Conservation (phyloP, 2,113 vertebrate species). For the zebrafish (Danio rerio) region GRCz12tu NC_133184.1:26551001-26551500, state of each 20-base stretch:
- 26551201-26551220: too few species aligned
- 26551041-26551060: background rate
- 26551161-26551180: background rate
- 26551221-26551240: too few species aligned
- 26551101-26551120: background rate
- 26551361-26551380: background rate
- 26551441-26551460: too few species aligned
- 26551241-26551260: too few species aligned
- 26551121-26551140: background rate
- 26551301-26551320: too few species aligned
- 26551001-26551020: background rate
- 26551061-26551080: background rate
- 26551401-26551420: too few species aligned
- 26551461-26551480: too few species aligned
- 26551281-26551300: too few species aligned
- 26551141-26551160: background rate
- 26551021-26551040: background rate
- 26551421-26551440: too few species aligned
- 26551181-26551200: background rate
- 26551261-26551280: too few species aligned
- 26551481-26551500: too few species aligned
- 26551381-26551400: too few species aligned
- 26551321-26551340: background rate
- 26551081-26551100: background rate
- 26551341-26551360: background rate